phyloP scores from a whole-genome alignment of 2,888 invertebrate species.

The Sepioteuthis lessoniana region DNA sequence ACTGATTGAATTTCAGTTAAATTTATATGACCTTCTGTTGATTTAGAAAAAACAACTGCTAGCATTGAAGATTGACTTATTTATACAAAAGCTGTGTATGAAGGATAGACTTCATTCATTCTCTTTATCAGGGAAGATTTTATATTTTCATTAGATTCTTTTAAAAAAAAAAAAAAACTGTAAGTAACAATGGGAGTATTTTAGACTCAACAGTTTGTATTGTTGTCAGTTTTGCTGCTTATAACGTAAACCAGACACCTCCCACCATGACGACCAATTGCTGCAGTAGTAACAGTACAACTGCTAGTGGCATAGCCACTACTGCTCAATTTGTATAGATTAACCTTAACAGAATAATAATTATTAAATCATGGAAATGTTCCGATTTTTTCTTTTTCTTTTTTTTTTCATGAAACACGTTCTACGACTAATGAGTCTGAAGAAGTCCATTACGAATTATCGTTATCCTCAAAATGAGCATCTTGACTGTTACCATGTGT shows the following conservation, averaged over 20 bases:
- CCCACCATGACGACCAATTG: constrained; percentile 16
- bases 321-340: neutral
- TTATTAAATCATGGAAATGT: neutral
- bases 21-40: too few relatives aligned
- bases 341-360: neutral
- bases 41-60: too few relatives aligned
- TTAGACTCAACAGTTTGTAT: neutral
- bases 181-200: neutral
- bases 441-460: neutral
- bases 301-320: neutral
- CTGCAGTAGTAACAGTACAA: neutral
- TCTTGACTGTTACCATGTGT: neutral
- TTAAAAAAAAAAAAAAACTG: neutral
- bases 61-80: too few relatives aligned
- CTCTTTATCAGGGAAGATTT: too few relatives aligned
- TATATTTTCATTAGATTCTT: too few relatives aligned
- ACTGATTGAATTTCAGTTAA: too few relatives aligned
- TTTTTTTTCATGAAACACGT: neutral
- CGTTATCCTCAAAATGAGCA: neutral
- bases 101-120: neutral
- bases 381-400: too few relatives aligned
- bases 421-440: neutral
- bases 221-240: neutral
- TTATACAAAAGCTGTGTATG: neutral
- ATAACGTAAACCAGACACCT: neutral